These are phyloP conservation scores for Sus cebifrons DNA, from an alignment of 2,797 vertebrate species.

Conservation along the genomic window DNA sequence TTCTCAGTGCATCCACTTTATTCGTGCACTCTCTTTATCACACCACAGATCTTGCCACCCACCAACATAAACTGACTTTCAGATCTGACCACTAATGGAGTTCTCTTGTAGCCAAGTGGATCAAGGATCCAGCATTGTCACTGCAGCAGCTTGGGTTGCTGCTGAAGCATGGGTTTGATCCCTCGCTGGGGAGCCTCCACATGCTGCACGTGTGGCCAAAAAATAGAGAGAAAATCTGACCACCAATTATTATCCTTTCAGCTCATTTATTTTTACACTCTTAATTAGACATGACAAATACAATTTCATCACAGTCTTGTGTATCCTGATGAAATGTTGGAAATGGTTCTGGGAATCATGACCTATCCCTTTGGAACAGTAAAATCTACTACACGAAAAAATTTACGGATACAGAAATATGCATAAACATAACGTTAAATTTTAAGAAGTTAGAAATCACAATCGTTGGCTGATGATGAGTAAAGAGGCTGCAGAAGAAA, in stretches of 20 bases:
- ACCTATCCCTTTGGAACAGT: neutral
- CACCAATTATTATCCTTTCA: accelerated
- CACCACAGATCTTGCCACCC: accelerated
- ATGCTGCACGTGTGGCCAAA: too few relatives aligned
- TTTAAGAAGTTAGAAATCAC: neutral
- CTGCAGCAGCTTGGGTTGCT: too few relatives aligned
- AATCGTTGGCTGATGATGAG: neutral
- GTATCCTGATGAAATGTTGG: neutral
- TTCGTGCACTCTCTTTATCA: accelerated
- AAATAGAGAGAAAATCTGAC: neutral
- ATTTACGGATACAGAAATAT: neutral
- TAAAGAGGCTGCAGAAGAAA: neutral
- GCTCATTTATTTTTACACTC: neutral
- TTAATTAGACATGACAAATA: neutral
- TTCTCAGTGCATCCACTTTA: too few relatives aligned
- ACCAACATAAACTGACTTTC: neutral
- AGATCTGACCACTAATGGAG: neutral
- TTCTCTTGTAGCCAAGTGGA: too few relatives aligned
- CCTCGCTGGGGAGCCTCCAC: too few relatives aligned
- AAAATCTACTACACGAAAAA: neutral
- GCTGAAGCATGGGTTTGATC: too few relatives aligned
- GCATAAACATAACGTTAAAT: neutral
- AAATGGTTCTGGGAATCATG: neutral
- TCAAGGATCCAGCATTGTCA: too few relatives aligned
- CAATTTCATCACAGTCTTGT: neutral